Evolutionary conservation across 1,140 invertebrate species (phyloP), one percentile per base, ranked within the genome.

Genomic region (Micrasema longulum): DNA sequence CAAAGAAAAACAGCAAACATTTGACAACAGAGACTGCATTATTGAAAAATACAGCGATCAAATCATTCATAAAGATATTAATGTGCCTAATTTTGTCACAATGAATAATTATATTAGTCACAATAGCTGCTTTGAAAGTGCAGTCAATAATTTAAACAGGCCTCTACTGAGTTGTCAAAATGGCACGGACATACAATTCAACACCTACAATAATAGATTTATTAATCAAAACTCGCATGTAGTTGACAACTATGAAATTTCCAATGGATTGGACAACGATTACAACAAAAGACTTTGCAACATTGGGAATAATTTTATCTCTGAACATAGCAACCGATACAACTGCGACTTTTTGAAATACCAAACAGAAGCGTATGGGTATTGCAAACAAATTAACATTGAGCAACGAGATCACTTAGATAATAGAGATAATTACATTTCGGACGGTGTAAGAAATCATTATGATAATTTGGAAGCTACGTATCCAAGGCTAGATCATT

Each of bases 261-360:
- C 35, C 4, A 12, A n/a, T 31, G 45, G 18, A 14, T 60, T 69
- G 26, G 20, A 69, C n/a, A 16, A 69, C 23, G 67, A 69, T 20
- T 23, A 60, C 16, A 69, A 60, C 20, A 52, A 26, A 22, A 35
- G 65, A 41, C 55, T 67, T 11, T 45, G 14, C 18, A 53, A n/a
- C 16, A n/a, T 16, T 1, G 43, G 41, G 18, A 64, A 47, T 35
- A 43, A 63, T 41, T 70, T 62, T 35, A 45, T 48, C 26, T 14
- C 14, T 12, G 41, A 41, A 52, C 47, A 53, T n/a, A 38, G 53
- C 14, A 55, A 41, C 18, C 38, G 53, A 31, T 60, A 50, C 26
- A 63, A 62, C 16, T 47, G 64, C 6, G 62, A 71, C 11, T 65
- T 71, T 60, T 70, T 62, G 31, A 72, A 70, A 16, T 72, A 72